Base-by-base conservation (phyloP, 2,888 invertebrate species). In the Neuroscelio doddi region DNA sequence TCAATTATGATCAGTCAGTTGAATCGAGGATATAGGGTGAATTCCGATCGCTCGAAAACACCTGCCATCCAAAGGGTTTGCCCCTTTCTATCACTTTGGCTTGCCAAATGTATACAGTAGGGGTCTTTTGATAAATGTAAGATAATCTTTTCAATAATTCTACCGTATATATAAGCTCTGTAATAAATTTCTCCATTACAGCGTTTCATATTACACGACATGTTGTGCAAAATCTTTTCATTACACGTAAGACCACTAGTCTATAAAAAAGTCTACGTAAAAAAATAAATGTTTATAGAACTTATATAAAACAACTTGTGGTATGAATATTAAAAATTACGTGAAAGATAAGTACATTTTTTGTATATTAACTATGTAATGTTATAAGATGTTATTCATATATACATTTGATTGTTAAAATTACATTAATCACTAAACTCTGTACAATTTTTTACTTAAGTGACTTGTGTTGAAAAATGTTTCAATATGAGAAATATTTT, bases 1-100 rank as follows among this genome's bases (percentile, higher is more conserved):
- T 57, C 47, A 64, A 57, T 64, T 64, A 49, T 21, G 57, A 57
- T 57, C 63, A 51, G 17, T 30, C 49, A 61, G 53, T 49, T 45
- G 56, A 34, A 12, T 12, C 34, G 41, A 38, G 56, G 42, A 51
- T 56, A 51, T 56, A 63, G 62, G 62, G 51, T 56, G 64, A 38
- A 63, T 52, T 56, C 14, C 36, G 34, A 52, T 63, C 56, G 57
- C 29, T 42, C 44, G 42, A 58, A 64, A 64, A 64, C 64, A 64
- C 64, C 64, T 64, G 64, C 63, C 51, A 46, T 30, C 50, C 47
- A 45, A 36, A 46, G 63, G 56, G 29, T 29, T 45, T 56, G 34
- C 36, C 52, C 63, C 52, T 63, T 57, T 52, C 34, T 63, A 29
- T 46, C 56, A 51, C 56, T 52, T 46, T 49, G 39, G 45, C 45